phyloP scores from a whole-genome alignment of 2,797 vertebrate genomes.

The Eurystomus glaucurus region DNA sequence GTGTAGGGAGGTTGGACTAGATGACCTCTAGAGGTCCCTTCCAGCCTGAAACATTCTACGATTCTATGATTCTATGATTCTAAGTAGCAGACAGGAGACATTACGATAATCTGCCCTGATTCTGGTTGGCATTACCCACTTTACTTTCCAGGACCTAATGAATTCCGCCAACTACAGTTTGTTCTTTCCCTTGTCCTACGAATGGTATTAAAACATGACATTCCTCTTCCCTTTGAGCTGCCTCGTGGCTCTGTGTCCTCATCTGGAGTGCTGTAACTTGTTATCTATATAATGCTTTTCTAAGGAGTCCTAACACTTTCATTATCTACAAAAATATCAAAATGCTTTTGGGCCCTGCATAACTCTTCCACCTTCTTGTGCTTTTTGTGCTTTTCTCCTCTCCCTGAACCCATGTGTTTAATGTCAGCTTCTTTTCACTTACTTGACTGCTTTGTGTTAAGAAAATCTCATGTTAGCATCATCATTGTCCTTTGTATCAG shows the following conservation, averaged over 20 bases:
- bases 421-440: not conserved
- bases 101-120: not conserved
- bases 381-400: not conserved
- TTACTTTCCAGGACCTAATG: not conserved
- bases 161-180: not conserved
- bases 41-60: too few relatives aligned
- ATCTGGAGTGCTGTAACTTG: accelerated
- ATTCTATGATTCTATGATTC: too few relatives aligned
- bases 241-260: not conserved
- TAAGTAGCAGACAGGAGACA: not conserved
- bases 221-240: not conserved
- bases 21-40: too few relatives aligned
- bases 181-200: not conserved
- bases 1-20: too few relatives aligned
- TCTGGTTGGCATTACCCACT: not conserved
- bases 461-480: not conserved
- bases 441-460: not conserved
- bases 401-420: not conserved
- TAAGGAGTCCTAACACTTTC: not conserved
- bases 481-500: not conserved
- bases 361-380: not conserved
- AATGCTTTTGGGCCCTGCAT: not conserved
- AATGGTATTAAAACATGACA: accelerated
- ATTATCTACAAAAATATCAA: not conserved
- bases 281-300: not conserved